These are phyloP conservation scores for Sakesphorus luctuosus DNA, from an alignment of 2,113 vertebrate genomes.

Conservation along the genomic window DNA sequence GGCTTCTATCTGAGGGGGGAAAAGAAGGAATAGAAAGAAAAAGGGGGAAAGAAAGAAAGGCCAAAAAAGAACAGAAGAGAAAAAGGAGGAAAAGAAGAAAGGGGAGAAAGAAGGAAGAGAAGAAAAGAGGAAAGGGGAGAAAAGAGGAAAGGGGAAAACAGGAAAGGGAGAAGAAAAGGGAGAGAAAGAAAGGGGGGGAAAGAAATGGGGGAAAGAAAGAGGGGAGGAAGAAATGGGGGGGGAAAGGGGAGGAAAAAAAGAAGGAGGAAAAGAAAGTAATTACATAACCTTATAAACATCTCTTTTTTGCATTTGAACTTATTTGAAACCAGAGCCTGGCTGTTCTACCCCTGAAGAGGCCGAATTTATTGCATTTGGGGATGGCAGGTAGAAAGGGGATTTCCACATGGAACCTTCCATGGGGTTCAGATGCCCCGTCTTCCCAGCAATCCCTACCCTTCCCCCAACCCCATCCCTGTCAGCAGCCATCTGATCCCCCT, in stretches of 20 bases:
- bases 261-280: not conserved
- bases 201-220: accelerated
- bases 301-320: not conserved
- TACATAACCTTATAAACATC: not conserved
- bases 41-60: accelerated
- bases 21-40: not conserved
- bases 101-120: too few relatives aligned
- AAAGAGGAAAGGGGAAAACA: accelerated
- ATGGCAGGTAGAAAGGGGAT: not conserved
- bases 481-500: not conserved
- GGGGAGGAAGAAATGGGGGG: accelerated
- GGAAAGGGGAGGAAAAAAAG: accelerated
- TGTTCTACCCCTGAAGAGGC: not conserved
- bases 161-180: not conserved
- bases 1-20: conserved; percentile 54
- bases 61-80: too few relatives aligned
- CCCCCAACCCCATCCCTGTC: not conserved
- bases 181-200: not conserved
- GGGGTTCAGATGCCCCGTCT: not conserved
- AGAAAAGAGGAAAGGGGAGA: not conserved
- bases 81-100: not conserved
- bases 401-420: not conserved
- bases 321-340: not conserved
- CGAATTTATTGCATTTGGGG: not conserved
- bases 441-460: not conserved